Conservation (phyloP, 1,140 invertebrate genomes). For the Drosophila ercepeae region DNA sequence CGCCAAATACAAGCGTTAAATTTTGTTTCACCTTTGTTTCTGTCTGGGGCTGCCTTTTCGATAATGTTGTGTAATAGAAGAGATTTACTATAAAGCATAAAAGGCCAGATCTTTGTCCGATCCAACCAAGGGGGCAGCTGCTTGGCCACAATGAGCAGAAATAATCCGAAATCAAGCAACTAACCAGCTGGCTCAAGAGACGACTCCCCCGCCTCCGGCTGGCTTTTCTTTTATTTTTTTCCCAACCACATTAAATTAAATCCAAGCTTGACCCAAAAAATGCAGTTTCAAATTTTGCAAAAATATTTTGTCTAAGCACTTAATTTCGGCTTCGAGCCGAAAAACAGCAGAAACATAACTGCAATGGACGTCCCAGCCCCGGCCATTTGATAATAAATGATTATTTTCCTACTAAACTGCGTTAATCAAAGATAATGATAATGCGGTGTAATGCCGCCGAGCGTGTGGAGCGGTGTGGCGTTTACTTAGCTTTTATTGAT, state of each 20-base stretch:
- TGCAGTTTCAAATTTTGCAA: slow-evolving; percentile 47
- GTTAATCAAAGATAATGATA: slow-evolving; percentile 76
- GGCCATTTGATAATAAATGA: slow-evolving; percentile 73
- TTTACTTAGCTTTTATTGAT: slow-evolving; percentile 63
- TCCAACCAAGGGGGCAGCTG: slow-evolving; percentile 17
- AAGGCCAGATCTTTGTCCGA: slow-evolving; percentile 42
- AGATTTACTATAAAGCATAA: slow-evolving; percentile 59
- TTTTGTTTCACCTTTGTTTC: slow-evolving; percentile 50
- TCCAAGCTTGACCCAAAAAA: slow-evolving; percentile 78
- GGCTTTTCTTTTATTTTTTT: slow-evolving; percentile 13
- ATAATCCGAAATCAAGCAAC: slow-evolving; percentile 2
- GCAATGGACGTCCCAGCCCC: slow-evolving; percentile 11
- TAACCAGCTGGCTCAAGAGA: slow-evolving; percentile 38
- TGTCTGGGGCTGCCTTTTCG: slow-evolving; percentile 24
- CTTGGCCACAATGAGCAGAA: slow-evolving; percentile 4
- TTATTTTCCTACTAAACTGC: slow-evolving; percentile 77
- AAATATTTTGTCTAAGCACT: slow-evolving; percentile 66
- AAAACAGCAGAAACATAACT: slow-evolving; percentile 35
- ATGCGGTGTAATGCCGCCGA: slow-evolving; percentile 52
- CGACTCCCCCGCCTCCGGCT: background rate
- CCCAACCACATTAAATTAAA: slow-evolving; percentile 68
- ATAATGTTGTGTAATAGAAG: slow-evolving; percentile 75
- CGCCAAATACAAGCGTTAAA: slow-evolving; percentile 62
- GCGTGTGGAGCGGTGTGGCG: slow-evolving; percentile 26
- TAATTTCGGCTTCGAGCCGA: slow-evolving; percentile 47